Conservation (phyloP, 1,140 invertebrate species). For the Nasonia longicornis region DNA sequence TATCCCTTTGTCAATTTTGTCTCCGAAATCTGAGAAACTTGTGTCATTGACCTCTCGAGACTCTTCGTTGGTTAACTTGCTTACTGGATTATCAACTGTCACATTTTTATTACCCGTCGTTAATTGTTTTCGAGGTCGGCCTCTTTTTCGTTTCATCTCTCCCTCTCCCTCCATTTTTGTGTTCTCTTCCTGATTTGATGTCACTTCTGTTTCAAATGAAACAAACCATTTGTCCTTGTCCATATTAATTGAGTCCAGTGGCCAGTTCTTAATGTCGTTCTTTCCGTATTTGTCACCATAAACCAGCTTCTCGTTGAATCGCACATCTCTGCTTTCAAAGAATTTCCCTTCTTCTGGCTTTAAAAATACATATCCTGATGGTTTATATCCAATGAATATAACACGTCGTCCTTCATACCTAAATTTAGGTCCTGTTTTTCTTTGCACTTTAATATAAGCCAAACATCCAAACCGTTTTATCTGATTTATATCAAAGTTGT, state of each 20-base stretch:
- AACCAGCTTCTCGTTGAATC: constrained; percentile 50
- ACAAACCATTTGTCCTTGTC: constrained; percentile 4
- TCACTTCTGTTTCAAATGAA: background rate
- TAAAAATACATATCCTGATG: constrained; percentile 47
- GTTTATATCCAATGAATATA: constrained; percentile 46
- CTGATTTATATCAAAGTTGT: constrained; percentile 31
- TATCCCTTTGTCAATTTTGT: too few relatives aligned
- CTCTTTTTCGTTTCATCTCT: background rate
- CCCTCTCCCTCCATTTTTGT: background rate
- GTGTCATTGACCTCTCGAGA: too few relatives aligned
- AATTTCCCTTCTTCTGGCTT: constrained; percentile 47
- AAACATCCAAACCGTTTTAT: constrained; percentile 46
- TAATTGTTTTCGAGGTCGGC: background rate
- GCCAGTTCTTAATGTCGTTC: constrained; percentile 4
- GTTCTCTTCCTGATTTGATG: too few relatives aligned
- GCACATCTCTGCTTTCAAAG: constrained; percentile 44
- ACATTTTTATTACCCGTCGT: too few relatives aligned
- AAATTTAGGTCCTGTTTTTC: constrained; percentile 44
- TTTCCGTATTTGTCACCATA: constrained; percentile 43
- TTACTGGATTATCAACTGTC: background rate
- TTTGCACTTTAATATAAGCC: constrained; percentile 41
- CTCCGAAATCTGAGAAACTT: too few relatives aligned
- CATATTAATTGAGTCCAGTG: background rate
- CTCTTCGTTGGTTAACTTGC: background rate
- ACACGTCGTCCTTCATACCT: constrained; percentile 22